These are phyloP conservation scores for Chloromyia formosa DNA, from an alignment of 2,888 invertebrate genomes.

Conservation along the genomic window DNA sequence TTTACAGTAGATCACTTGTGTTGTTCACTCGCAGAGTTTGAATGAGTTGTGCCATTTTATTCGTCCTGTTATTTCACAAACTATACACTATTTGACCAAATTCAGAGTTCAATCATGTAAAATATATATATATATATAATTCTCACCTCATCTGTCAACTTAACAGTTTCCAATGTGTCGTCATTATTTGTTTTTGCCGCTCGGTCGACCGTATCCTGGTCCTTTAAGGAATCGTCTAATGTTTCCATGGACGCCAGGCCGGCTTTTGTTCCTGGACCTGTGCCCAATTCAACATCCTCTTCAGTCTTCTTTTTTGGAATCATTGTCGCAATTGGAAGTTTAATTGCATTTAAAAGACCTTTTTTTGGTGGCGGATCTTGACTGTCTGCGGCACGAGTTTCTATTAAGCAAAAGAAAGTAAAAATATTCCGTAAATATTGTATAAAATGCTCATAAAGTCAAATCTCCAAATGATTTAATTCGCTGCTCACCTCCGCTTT, in stretches of 20 bases:
- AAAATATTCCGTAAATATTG: not conserved
- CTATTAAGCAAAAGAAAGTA: constrained; percentile 49
- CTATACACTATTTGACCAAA: too few relatives aligned
- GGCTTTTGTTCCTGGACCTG: constrained; percentile 70
- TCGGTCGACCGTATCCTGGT: constrained; percentile 69
- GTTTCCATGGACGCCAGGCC: constrained; percentile 85
- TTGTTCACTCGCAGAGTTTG: too few relatives aligned
- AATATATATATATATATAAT: too few relatives aligned
- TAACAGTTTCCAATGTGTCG: constrained; percentile 79
- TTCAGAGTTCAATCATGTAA: too few relatives aligned
- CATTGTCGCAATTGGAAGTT: constrained; percentile 71
- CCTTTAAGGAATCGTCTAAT: constrained; percentile 75
- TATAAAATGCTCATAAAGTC: not conserved
- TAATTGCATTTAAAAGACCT: constrained; percentile 70
- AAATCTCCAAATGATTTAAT: constrained; percentile 1
- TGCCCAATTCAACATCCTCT: constrained; percentile 66
- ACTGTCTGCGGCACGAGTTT: constrained; percentile 57
- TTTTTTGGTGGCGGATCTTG: constrained; percentile 62
- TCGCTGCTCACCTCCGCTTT: constrained; percentile 56
- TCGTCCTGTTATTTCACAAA: too few relatives aligned
- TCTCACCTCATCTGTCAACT: constrained; percentile 64
- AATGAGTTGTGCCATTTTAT: too few relatives aligned
- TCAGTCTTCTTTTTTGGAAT: constrained; percentile 66
- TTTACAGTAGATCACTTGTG: too few relatives aligned
- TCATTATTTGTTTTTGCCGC: constrained; percentile 65